Base-by-base conservation (phyloP, 2,888 invertebrate species). In the Gastracanthus pulcherrimus region DNA sequence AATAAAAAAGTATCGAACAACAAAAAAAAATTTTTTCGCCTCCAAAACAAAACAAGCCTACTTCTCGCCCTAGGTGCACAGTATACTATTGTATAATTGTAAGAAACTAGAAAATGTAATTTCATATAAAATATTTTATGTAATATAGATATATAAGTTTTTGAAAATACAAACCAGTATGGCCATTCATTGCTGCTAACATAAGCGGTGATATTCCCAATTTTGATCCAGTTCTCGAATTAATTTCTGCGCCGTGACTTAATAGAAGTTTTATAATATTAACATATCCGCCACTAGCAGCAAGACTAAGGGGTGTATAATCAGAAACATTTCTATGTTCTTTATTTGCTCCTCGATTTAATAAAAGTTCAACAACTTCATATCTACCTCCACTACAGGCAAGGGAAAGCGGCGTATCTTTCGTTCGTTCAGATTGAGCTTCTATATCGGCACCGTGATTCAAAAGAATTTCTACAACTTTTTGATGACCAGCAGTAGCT, bases 171-270 rank as follows among this genome's bases (percentile, higher is more conserved):
- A 85, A 86, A 93, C 92, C 92, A 69, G 96, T 96, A 90, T 98
- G 98, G 0, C 99, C 99, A 93, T 99, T 99, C 99, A 99, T 99
- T 31, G 99, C 98, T 23, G 99, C 99, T 89, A 99, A 92, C 99
- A 99, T 99, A 76, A 99, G 94, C 4, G 99, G 99, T 0, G 99
- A 99, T 88, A 99, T 99, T 86, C 99, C 99, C 79, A 99, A 93
- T 92, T 99, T 99, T 85, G 98, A 98, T 67, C 98, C 98, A 71
- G 98, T 98, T 85, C 98, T 95, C 19, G 99, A 99, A 93, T 99
- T 99, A 86, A 99, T 99, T 92, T 99, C 99, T 60, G 99, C 99
- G 87, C 98, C 98, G 92, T 98, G 96, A 89, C 95, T 96, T 64
- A 99, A 93, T 84, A 99, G 93, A 83, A 99, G 94, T 88, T 98